Evolutionary conservation across 2,888 invertebrate species (phyloP), one percentile per base, ranked within the genome.

Genomic region (Asteroscopus sphinx): DNA sequence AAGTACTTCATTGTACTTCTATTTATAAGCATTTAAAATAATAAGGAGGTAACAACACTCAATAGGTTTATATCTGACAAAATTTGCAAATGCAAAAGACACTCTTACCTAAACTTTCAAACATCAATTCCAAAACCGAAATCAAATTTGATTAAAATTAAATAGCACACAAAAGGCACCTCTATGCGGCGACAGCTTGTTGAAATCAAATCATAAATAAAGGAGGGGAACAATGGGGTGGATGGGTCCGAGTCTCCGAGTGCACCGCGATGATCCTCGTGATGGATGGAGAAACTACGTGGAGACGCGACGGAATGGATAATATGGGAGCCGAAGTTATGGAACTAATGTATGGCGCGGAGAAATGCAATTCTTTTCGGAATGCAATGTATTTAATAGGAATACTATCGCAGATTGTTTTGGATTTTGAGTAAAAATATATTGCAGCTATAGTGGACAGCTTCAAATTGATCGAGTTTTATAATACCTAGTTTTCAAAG

Each of bases 161-260:
- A 70, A 73, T 53, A 61, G 62, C 69, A 65, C 65, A 75, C 73
- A 74, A 70, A 66, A 66, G 62, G 58, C 67, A 62, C 65, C 66
- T 67, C 70, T 37, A 65, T 49, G 66, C 56, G 68, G 80, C 77
- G 86, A 84, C 89, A 86, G 89, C 88, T 87, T 87, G 88, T 87
- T 82, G 81, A 84, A 88, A 89, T 89, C 87, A 85, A 88, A 89
- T 89, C 88, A 89, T 86, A 85, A 83, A 83, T 75, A 73, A 73
- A 74, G 68, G 73, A 73, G 77, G 79, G 76, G 78, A 64, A 76
- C 73, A 77, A 73, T 71, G 48, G 68, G 61, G 73, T 62, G 60
- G 73, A 37, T 49, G 53, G 59, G 55, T 48, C 67, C 48, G 55
- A 66, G 57, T 62, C 52, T 48, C 67, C 48, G 55, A 66, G 57